Base-by-base conservation (phyloP, 2,888 invertebrate species). In the Platynereis dumerilii region DNA sequence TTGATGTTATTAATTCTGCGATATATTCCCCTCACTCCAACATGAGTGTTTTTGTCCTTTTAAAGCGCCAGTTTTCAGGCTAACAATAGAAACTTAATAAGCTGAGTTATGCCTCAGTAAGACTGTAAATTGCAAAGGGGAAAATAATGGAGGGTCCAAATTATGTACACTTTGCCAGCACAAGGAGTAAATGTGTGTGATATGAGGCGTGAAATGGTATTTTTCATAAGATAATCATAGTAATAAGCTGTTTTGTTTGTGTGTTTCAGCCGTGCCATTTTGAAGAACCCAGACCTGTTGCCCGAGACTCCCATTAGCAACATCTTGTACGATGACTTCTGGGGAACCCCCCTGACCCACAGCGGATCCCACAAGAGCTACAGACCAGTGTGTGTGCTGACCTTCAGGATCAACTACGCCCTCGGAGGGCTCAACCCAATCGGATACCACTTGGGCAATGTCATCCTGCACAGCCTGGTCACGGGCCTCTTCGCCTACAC, bases 311-410 rank as follows among this genome's bases (percentile, higher is more conserved):
- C 94, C 66, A 89, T 94, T 88, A 88, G 88, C 75, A 89, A 90
- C 74, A 88, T 96, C 76, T 90, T 96, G 81, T 89, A 89, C 84
- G 91, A 97, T 87, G 97, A 98, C 87, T 98, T 96, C 87, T 98
- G 98, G 98, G 98, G 97, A 58, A 97, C 96, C 52, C 93, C 96
- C 66, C 87, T 98, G 77, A 89, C 89, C 74, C 94, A 95, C 86
- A 89, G 91, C 71, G 96, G 96, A 60, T 96, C 96, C 17, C 97
- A 98, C 87, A 97, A 97, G 79, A 96, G 96, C 64, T 98, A 96
- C 87, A 88, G 98, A 42, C 97, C 97, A 59, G 87, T 98, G 76
- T 92, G 92, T 83, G 92, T 93, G 72, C 90, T 93, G 71, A 91
- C 93, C 74, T 95, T 93, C 87, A 90, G 94, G 75, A 87, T 93